Evolutionary conservation across 53 echinoderm and acorn worm genomes (phyloP).

Genomic region (Temnopleurus reevesii): DNA sequence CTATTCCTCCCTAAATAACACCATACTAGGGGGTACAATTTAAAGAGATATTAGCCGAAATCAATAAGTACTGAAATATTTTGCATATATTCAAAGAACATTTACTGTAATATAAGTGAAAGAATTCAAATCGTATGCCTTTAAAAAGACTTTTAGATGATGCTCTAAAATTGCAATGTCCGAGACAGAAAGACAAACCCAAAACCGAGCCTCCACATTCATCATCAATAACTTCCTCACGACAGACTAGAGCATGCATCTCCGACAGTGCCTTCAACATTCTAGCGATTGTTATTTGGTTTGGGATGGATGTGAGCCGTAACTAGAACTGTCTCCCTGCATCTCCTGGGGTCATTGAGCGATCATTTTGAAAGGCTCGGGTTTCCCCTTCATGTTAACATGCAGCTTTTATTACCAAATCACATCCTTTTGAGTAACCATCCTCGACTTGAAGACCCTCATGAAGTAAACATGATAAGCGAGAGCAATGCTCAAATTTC

Average conservation of each 20-base stretch:
- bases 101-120: too few species aligned
- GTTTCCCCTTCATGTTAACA: slow-evolving; percentile 23
- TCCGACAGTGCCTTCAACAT: background rate
- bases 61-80: too few species aligned
- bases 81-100: too few species aligned
- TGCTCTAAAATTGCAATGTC: background rate
- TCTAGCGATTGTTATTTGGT: background rate
- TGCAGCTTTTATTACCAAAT: slow-evolving; percentile 14
- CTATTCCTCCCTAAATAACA: too few species aligned
- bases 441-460: background rate
- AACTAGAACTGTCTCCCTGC: background rate
- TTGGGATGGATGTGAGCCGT: background rate
- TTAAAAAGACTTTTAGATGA: too few species aligned
- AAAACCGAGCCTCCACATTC: background rate
- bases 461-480: background rate
- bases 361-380: background rate
- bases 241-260: background rate
- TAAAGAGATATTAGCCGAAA: too few species aligned
- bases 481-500: background rate
- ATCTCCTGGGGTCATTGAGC: background rate
- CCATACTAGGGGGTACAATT: too few species aligned
- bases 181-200: background rate
- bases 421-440: background rate
- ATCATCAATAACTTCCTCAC: background rate
- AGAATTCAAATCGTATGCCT: too few species aligned